These are phyloP conservation scores for Cotesia glomerata DNA, from an alignment of 1,140 invertebrate species.

Conservation along the genomic window DNA sequence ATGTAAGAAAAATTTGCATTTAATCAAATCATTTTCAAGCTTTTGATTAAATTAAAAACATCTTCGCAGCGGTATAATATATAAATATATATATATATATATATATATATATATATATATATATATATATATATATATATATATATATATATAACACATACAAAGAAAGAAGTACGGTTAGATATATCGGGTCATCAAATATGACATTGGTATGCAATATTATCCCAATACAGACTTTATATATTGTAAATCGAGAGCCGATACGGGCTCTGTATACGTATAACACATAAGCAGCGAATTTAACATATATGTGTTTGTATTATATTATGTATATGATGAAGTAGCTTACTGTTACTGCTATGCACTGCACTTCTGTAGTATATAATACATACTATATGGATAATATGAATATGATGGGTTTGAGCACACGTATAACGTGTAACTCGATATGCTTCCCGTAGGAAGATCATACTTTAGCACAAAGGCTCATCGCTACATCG, in stretches of 20 bases:
- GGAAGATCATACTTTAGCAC: constrained; percentile 58
- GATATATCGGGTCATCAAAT: neutral
- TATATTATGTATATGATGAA: constrained; percentile 6
- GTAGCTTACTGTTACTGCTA: too few relatives aligned
- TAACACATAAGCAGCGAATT: constrained; percentile 5
- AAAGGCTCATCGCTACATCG: constrained; percentile 62
- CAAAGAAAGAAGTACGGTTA: constrained; percentile 37
- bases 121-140: too few relatives aligned
- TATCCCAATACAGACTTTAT: constrained; percentile 19
- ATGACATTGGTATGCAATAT: constrained; percentile 17
- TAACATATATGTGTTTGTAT: constrained; percentile 14
- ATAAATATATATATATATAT: too few relatives aligned
- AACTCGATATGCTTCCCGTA: constrained; percentile 59
- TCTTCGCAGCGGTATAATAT: too few relatives aligned
- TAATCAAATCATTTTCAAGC: too few relatives aligned
- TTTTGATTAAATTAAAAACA: too few relatives aligned
- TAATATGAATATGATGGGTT: too few relatives aligned
- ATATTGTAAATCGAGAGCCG: neutral
- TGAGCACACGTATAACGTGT: constrained; percentile 32
- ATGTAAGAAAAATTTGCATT: too few relatives aligned
- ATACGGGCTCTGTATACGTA: neutral
- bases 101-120: too few relatives aligned
- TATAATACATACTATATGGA: neutral
- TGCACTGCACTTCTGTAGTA: too few relatives aligned
- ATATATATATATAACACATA: neutral